phyloP scores from a whole-genome alignment of 2,888 invertebrate species.

The Archips xylosteana region DNA sequence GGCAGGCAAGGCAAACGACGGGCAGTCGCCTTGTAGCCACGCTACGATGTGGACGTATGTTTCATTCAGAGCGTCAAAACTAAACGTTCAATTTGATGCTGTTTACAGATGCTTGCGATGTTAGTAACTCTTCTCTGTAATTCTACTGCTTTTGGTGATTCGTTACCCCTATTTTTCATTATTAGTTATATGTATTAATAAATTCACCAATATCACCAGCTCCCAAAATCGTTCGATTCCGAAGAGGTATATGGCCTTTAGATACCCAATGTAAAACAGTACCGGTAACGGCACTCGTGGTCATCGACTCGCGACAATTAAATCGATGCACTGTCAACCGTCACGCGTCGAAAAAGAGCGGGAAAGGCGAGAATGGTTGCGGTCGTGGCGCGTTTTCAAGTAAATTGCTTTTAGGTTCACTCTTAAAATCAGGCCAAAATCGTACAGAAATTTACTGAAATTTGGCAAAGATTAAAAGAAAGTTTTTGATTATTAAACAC shows the following conservation, averaged over 20 bases:
- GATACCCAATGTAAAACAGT: slow-evolving; percentile 37
- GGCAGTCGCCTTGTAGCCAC: slow-evolving; percentile 41
- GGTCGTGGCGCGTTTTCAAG: slow-evolving; percentile 11
- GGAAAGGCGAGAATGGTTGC: slow-evolving; percentile 32
- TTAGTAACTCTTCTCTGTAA: neutral
- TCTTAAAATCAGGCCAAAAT: neutral
- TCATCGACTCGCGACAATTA: slow-evolving; percentile 78
- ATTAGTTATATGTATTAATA: neutral
- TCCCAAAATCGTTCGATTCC: slow-evolving; percentile 14
- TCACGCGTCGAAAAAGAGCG: slow-evolving; percentile 38
- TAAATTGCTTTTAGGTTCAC: slow-evolving; percentile 8
- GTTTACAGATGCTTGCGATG: neutral
- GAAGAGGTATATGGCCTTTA: slow-evolving; percentile 29
- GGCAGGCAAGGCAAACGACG: slow-evolving; percentile 50
- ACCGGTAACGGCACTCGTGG: slow-evolving; percentile 54
- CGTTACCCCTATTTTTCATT: neutral
- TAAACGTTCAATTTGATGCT: slow-evolving; percentile 43
- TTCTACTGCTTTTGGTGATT: neutral
- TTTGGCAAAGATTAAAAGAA: neutral
- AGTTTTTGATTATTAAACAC: neutral
- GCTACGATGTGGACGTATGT: slow-evolving; percentile 39
- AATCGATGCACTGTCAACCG: slow-evolving; percentile 64
- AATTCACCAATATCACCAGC: slow-evolving; percentile 11
- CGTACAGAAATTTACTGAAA: neutral
- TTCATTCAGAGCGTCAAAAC: slow-evolving; percentile 32